Conservation (phyloP, 1,140 invertebrate species). For the Drosophila albomicans region DNA sequence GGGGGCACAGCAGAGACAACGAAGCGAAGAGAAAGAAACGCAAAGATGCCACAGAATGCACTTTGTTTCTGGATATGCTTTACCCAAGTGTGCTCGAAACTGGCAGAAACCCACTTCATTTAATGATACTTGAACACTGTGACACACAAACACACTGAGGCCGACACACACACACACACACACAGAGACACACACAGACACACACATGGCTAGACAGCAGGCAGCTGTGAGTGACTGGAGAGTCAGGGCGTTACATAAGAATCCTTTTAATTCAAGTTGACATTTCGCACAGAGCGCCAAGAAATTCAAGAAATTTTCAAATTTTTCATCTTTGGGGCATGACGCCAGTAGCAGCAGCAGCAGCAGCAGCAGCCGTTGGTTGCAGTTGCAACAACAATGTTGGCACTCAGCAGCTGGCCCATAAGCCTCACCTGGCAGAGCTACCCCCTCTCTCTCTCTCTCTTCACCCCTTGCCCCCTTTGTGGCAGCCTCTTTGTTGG, state of each 20-base stretch:
- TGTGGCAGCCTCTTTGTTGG: slow-evolving; percentile 47
- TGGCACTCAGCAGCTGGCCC: slow-evolving; percentile 70
- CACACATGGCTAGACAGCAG: slow-evolving; percentile 39
- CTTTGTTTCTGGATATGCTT: slow-evolving; percentile 84
- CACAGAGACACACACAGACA: slow-evolving; percentile 6
- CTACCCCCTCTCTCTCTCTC: not conserved
- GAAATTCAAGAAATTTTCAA: slow-evolving; percentile 82
- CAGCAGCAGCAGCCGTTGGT: slow-evolving; percentile 33
- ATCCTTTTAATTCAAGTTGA: slow-evolving; percentile 84
- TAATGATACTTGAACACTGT: slow-evolving; percentile 84
- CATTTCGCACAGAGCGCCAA: slow-evolving; percentile 71
- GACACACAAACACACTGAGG: slow-evolving; percentile 80
- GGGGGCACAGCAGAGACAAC: slow-evolving; percentile 44
- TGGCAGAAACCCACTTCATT: slow-evolving; percentile 84
- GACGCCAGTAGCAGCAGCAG: slow-evolving; percentile 32
- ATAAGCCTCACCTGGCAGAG: slow-evolving; percentile 37
- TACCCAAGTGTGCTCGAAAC: slow-evolving; percentile 84
- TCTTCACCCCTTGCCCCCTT: not conserved
- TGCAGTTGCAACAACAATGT: slow-evolving; percentile 66
- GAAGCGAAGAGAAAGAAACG: slow-evolving; percentile 42
- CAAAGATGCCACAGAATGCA: slow-evolving; percentile 82
- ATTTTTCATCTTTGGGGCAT: slow-evolving; percentile 80
- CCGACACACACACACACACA: slow-evolving; percentile 38
- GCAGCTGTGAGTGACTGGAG: slow-evolving; percentile 18
- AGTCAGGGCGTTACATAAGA: slow-evolving; percentile 75